These are phyloP conservation scores for Sphaerophoria rueppellii DNA, from an alignment of 2,888 invertebrate genomes.

Conservation along the genomic window DNA sequence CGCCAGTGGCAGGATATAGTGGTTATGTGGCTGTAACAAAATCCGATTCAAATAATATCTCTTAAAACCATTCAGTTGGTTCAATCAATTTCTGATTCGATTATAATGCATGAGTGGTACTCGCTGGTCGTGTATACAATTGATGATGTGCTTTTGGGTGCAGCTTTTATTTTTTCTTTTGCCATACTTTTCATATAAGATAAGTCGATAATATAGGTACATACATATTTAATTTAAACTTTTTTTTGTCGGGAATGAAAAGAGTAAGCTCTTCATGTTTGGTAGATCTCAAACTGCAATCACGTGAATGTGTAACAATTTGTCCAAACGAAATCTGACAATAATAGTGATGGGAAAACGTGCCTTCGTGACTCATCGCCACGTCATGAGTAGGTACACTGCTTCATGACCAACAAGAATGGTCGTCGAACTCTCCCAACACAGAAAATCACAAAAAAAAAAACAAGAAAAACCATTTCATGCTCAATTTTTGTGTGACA, in stretches of 20 bases:
- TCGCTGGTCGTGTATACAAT: background rate
- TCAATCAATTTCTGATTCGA: conserved; percentile 55
- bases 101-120: conserved; percentile 26
- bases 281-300: too few relatives aligned
- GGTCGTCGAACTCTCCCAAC: conserved; percentile 2
- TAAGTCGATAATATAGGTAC: too few relatives aligned
- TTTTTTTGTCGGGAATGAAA: background rate
- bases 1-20: conserved; percentile 9
- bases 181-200: too few relatives aligned
- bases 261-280: too few relatives aligned
- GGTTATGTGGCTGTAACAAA: conserved; percentile 50
- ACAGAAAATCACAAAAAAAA: conserved; percentile 8
- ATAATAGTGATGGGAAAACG: conserved; percentile 33
- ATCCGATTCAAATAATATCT: conserved; percentile 65
- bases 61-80: conserved; percentile 44
- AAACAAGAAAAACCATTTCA: background rate
- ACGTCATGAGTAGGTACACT: too few relatives aligned
- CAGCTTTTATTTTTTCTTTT: too few relatives aligned
- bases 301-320: background rate
- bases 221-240: background rate
- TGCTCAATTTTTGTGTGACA: conserved; percentile 3
- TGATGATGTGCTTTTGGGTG: conserved; percentile 9
- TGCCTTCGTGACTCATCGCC: background rate
- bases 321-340: conserved; percentile 30
- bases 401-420: background rate